Conservation (phyloP, 2,888 invertebrate genomes). For the Therioaphis trifolii region DNA sequence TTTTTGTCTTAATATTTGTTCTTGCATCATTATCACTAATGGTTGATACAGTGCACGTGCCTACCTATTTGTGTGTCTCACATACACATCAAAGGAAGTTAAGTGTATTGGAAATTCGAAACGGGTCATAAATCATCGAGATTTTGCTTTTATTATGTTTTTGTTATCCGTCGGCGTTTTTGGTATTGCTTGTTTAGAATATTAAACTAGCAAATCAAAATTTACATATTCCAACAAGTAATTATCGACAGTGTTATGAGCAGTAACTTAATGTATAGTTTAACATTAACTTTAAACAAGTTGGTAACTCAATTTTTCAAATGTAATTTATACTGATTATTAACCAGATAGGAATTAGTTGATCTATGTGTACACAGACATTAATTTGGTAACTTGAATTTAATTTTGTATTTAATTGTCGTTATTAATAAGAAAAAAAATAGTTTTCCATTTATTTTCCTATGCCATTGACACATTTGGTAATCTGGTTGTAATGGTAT, state of each 20-base stretch:
- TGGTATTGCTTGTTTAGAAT: slow-evolving; percentile 4
- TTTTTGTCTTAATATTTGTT: no score
- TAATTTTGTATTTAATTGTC: background rate
- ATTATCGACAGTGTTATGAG: background rate
- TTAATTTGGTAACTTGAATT: background rate
- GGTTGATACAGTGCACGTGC: no score
- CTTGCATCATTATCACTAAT: no score
- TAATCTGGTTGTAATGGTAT: slow-evolving; percentile 32
- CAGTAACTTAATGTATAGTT: background rate
- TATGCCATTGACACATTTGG: slow-evolving; percentile 13
- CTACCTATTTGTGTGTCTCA: background rate
- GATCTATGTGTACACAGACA: background rate
- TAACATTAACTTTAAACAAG: background rate
- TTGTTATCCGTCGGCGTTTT: slow-evolving; percentile 20
- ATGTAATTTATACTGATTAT: background rate
- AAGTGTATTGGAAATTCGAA: slow-evolving; percentile 45
- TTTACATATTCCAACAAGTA: slow-evolving; percentile 28
- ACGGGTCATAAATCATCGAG: slow-evolving; percentile 37
- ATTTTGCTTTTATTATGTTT: slow-evolving; percentile 35
- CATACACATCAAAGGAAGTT: slow-evolving; percentile 13
- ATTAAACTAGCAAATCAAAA: slow-evolving; percentile 24
- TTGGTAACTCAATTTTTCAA: background rate
- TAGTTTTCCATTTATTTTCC: slow-evolving; percentile 13
- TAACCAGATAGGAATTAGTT: background rate
- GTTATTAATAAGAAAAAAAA: background rate